A percentile compares a stretch with the other conserved stretches of the same genome.
Conservation (phyloP, 2,113 vertebrate genomes). For the Otocyon megalotis region DNA sequence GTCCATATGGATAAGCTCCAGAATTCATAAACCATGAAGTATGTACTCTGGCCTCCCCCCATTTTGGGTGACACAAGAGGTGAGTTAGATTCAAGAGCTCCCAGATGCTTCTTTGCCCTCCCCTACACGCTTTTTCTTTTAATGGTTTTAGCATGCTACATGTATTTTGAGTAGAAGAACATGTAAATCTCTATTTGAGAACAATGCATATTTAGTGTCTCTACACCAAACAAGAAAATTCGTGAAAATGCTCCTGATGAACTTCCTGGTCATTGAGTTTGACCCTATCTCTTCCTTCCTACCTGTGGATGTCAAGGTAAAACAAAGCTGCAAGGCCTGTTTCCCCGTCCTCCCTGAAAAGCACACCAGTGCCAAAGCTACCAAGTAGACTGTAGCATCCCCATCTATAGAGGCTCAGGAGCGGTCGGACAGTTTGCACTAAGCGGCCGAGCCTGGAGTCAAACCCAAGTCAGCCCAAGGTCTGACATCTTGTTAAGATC, state of each 20-base stretch:
- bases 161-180: neutral
- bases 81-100: neutral
- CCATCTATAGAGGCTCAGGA: neutral
- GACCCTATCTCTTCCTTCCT: neutral
- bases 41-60: fast-evolving
- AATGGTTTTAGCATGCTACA: neutral
- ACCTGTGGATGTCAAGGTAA: neutral
- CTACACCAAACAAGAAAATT: neutral
- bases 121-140: neutral
- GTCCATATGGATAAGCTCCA: neutral
- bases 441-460: neutral
- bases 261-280: neutral
- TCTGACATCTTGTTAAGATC: neutral
- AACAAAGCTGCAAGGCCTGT: fast-evolving
- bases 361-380: neutral
- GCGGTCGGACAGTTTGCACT: neutral
- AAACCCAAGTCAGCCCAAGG: neutral
- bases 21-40: neutral
- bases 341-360: neutral
- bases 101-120: neutral
- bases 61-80: neutral
- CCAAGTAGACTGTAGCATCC: neutral
- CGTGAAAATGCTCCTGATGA: neutral
- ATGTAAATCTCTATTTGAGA: neutral
- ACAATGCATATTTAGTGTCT: no score